Base-by-base conservation (phyloP, 2,113 vertebrate genomes). In the Riparia riparia region DNA sequence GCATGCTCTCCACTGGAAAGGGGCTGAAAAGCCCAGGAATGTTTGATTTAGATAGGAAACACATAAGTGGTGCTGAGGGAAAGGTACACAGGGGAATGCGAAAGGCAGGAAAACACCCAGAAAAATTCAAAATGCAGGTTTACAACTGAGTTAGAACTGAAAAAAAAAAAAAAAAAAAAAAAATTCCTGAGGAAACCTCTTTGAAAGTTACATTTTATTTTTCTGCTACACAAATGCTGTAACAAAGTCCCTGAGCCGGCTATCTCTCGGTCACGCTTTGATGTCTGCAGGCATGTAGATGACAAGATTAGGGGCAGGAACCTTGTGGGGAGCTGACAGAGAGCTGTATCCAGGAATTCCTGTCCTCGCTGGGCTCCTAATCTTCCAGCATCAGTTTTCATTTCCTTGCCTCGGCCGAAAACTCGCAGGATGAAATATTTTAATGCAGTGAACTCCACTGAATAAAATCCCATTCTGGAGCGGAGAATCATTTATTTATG, bases 1-100 rank as follows among this genome's bases (percentile, higher is more conserved):
- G 93, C 63, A 96, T 96, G 96, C 29, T 86, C 72, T 61, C 68
- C 51, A 18, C 49, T 93, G 85, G 65, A 71, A 87, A 81, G 57
- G 53, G n/a, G 18, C 25, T 90, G 68, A 64, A 94, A 88, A 71
- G 56, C 76, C 56, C 3, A 26, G 76, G 92, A 93, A 78, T 96
- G 93, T 97, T 97, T 97, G 82, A 90, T 72, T 96, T 96, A 96
- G 95, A 97, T 96, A 96, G 68, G 71, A 78, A 86, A 58, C 2
- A 0, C 3, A 0, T 17, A 89, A 96, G 92, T 93, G 58, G 76
- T 44, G 44, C 39, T 24, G 56, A 71, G 76, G 68, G 58, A 70
- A 87, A 85, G 58, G 66, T 66, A 70, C 61, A 45, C 9, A 49
- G 31, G 10, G 60, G n/a, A 50, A 71, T 2, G 24, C 5, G 14